Percentiles rank a stretch among this genome's conserved stretches.
These are phyloP conservation scores for Ylistrum balloti DNA, from an alignment of 1,140 invertebrate genomes.

Conservation along the genomic window DNA sequence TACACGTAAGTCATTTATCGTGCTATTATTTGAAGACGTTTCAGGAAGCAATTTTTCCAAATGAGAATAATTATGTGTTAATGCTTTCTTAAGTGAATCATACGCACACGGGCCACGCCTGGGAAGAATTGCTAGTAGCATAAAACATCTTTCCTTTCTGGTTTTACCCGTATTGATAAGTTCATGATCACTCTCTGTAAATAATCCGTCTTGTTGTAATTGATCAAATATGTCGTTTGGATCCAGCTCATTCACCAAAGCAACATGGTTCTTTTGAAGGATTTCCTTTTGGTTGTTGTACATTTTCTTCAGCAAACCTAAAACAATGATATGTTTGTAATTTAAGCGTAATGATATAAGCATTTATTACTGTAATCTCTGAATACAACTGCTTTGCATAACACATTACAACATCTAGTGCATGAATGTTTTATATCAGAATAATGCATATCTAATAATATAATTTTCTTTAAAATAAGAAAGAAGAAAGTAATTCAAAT, in stretches of 20 bases:
- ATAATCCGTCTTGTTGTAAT: not conserved
- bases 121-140: not conserved
- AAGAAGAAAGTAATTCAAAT: too few species aligned
- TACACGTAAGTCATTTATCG: not conserved
- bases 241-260: not conserved
- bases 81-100: slow-evolving; percentile 53
- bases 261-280: not conserved
- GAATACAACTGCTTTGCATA: too few species aligned
- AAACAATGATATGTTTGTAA: not conserved
- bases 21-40: not conserved
- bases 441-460: too few species aligned
- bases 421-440: too few species aligned
- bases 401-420: too few species aligned
- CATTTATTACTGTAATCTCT: too few species aligned
- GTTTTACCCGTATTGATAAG: not conserved
- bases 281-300: not conserved
- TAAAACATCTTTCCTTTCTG: not conserved
- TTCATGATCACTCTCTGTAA: slow-evolving; percentile 26
- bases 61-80: not conserved
- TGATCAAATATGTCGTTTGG: not conserved
- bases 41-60: not conserved
- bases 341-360: too few species aligned
- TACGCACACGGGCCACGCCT: slow-evolving; percentile 47
- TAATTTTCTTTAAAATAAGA: too few species aligned
- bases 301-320: not conserved